phyloP scores from a whole-genome alignment of 2,113 vertebrate genomes.

The Neogale vison region DNA sequence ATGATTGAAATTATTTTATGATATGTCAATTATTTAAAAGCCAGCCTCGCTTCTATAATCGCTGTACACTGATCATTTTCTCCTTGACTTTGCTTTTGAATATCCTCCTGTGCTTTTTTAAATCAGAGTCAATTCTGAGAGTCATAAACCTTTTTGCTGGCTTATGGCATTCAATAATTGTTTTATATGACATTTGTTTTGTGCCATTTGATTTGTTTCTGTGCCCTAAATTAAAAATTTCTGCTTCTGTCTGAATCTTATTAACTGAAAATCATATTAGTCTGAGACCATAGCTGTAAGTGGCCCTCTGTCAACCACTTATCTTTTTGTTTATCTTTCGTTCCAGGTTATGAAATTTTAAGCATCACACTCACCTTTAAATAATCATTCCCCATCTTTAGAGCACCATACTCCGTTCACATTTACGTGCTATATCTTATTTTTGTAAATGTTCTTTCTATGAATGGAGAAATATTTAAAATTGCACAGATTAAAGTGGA shows the following conservation, averaged over 20 bases:
- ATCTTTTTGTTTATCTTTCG: constrained; percentile 69
- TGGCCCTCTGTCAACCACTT: constrained; percentile 55
- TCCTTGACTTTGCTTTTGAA: constrained; percentile 24
- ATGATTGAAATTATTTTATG: constrained; percentile 17
- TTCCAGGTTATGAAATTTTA: constrained; percentile 68
- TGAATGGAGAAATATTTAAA: constrained; percentile 59
- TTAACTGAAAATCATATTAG: constrained; percentile 63
- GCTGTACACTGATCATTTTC: neutral
- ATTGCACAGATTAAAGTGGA: constrained; percentile 45
- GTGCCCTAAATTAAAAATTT: constrained; percentile 69
- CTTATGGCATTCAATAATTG: constrained; percentile 64
- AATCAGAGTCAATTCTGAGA: constrained; percentile 46
- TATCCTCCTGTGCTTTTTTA: constrained; percentile 45
- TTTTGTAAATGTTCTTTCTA: constrained; percentile 51
- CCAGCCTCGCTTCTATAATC: constrained; percentile 18
- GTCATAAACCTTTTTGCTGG: constrained; percentile 56
- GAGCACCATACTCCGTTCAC: neutral
- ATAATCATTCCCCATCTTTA: constrained; percentile 61
- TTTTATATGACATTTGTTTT: constrained; percentile 70
- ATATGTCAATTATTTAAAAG: constrained; percentile 12
- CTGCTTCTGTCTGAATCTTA: constrained; percentile 70
- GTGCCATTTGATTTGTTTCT: constrained; percentile 66
- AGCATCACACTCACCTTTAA: constrained; percentile 64
- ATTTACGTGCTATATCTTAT: constrained; percentile 50
- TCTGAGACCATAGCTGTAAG: constrained; percentile 41